Percentiles rank a stretch among this genome's conserved stretches.
These are phyloP conservation scores for Ptychoptera albimana DNA, from an alignment of 2,888 invertebrate genomes.

Conservation along the genomic window DNA sequence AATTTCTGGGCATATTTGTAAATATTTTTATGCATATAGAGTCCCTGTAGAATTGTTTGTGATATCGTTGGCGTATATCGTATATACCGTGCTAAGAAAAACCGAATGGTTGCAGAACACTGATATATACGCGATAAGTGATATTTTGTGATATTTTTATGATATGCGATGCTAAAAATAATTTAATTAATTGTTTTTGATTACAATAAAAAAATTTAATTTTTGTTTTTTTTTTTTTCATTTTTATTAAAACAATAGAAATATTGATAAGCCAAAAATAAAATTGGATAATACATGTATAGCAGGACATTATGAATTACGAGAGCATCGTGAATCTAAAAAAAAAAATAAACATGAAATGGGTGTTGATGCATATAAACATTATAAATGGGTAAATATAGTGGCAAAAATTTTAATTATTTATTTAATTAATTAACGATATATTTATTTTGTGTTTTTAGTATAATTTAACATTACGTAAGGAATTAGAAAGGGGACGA, in stretches of 20 bases:
- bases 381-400: background rate
- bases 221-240: too few relatives aligned
- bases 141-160: too few relatives aligned
- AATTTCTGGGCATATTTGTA: too few relatives aligned
- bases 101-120: too few relatives aligned
- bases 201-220: too few relatives aligned
- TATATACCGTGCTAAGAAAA: too few relatives aligned
- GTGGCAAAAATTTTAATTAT: background rate
- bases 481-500: conserved; percentile 1
- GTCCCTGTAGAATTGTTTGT: too few relatives aligned
- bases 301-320: conserved; percentile 1
- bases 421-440: background rate
- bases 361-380: conserved; percentile 2
- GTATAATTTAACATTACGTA: conserved; percentile 5
- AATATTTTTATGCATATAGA: too few relatives aligned
- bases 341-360: conserved; percentile 1
- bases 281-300: conserved; percentile 4
- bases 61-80: too few relatives aligned
- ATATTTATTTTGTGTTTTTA: background rate
- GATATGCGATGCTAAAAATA: too few relatives aligned
- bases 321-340: conserved; percentile 1
- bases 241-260: background rate
- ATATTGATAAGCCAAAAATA: conserved; percentile 3
- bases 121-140: too few relatives aligned
- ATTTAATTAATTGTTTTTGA: too few relatives aligned